Evolutionary conservation across 2,113 vertebrate genomes (phyloP).

Genomic region (Hiodon tergisus): DNA sequence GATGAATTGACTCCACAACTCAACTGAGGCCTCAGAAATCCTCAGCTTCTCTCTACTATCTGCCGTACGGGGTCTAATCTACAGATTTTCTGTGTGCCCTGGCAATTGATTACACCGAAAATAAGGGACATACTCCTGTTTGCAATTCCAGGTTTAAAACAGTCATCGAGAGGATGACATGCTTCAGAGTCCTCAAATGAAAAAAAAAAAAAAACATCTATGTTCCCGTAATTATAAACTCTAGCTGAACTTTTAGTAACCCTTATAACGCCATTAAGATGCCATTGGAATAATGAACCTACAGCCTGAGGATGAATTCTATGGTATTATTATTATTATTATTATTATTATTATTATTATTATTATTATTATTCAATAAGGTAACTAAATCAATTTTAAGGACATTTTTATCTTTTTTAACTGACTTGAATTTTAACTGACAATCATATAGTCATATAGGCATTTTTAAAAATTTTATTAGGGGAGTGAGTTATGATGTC

Average conservation of each 20-base stretch:
- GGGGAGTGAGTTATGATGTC: neutral
- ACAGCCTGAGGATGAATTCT: neutral
- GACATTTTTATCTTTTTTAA: neutral
- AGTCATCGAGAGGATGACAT: conserved; percentile 20
- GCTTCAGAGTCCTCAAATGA: conserved; percentile 6
- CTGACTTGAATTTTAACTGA: too few species aligned
- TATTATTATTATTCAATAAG: too few species aligned
- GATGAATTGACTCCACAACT: neutral
- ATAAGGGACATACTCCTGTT: conserved; percentile 8
- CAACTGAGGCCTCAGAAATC: conserved; percentile 19
- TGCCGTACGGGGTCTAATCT: conserved; percentile 7
- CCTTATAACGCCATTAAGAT: neutral
- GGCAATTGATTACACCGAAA: conserved; percentile 20
- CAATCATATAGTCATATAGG: too few species aligned
- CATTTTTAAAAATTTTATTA: neutral
- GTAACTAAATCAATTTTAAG: neutral
- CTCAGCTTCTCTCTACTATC: conserved; percentile 7
- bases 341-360: too few species aligned
- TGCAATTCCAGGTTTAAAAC: conserved; percentile 20
- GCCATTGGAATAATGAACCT: neutral
- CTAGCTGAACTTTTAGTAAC: conserved; percentile 20
- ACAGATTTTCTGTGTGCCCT: conserved; percentile 4
- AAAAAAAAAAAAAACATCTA: neutral
- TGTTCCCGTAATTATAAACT: conserved; percentile 9
- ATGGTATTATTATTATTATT: too few species aligned